Evolutionary conservation across 92 coral and sea anemone genomes (phyloP), one percentile per base, ranked within the genome.

Genomic region (Epizoanthus fatuus): DNA sequence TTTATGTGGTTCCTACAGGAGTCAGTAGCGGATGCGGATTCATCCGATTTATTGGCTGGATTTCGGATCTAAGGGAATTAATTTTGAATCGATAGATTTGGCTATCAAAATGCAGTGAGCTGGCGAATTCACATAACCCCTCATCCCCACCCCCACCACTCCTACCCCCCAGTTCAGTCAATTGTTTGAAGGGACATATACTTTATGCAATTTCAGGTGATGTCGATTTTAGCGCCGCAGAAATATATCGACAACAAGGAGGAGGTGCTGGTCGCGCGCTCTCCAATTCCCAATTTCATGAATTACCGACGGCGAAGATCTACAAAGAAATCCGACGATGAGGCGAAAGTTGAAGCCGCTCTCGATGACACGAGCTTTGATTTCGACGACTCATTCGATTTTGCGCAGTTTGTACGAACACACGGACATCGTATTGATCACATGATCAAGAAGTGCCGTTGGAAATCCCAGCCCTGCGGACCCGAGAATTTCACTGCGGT

Each of bases 381-480:
- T 37, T 86, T 96, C 69, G 99, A 96, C 66, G 94, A 94, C 71
- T 83, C 94, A 17, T 96, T 96, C 70, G 98, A 96, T 73, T 96
- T 96, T 75, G 98, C 94, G 55, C 95, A 96, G 90, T 96, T 96
- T 90, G 99, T 96, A 15, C 93, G 98, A 63, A 96, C 99, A 13
- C 99, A 96, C 45, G 99, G 99, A 12, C 99, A 96, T 86, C 98
- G 99, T 12, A 96, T 96, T 74, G 99, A 96, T 76, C 99, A 96
- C 90, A 96, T 96, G 99, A 96, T 96, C 85, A 96, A 96, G 72
- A 93, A 93, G 79, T 96, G 99, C 52, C 91, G 98, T 3, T 96
- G 99, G 99, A 95, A 95, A 62, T 96, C 99, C 20, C 97, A 93
- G 86, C 98, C 96, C 17, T 96, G 99, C 72, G 99, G 99, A 13